Percentiles rank a stretch among this genome's conserved stretches.
These are phyloP conservation scores for Drepana falcataria DNA, from an alignment of 2,888 invertebrate species.

Conservation along the genomic window DNA sequence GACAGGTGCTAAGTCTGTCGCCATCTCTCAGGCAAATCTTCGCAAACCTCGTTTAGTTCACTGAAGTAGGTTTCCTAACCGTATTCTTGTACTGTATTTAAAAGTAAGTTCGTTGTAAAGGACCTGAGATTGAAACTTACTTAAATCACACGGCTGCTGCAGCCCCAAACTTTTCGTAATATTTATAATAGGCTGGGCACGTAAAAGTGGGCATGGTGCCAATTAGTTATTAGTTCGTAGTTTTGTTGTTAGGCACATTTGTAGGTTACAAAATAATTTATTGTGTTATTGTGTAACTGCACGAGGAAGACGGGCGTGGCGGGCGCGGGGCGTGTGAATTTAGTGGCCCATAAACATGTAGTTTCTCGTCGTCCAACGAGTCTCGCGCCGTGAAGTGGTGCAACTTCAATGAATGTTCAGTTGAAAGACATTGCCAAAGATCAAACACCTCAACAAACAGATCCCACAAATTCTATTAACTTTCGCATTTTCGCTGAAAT, in stretches of 20 bases:
- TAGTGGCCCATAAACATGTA: conserved; percentile 33
- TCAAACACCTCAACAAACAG: not conserved
- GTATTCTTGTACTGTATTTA: too few species aligned
- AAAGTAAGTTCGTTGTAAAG: too few species aligned
- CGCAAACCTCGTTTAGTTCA: too few species aligned
- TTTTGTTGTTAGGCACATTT: conserved; percentile 7
- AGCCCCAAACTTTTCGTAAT: too few species aligned
- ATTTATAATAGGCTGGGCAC: too few species aligned
- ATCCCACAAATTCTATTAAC: not conserved
- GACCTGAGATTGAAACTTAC: too few species aligned
- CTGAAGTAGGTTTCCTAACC: too few species aligned
- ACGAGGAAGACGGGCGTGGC: conserved; percentile 13
- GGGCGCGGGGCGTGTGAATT: conserved; percentile 22
- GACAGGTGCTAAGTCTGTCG: too few species aligned
- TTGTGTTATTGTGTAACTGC: conserved; percentile 26
- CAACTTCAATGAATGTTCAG: conserved; percentile 23
- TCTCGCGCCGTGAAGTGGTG: conserved; percentile 15
- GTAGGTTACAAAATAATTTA: conserved; percentile 7
- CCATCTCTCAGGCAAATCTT: too few species aligned
- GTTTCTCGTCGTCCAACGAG: conserved; percentile 14
- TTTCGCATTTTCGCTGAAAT: not conserved
- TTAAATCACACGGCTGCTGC: too few species aligned
- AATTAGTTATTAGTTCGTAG: not conserved
- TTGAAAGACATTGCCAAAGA: conserved; percentile 10
- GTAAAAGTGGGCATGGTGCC: too few species aligned